Percentiles rank a stretch among this genome's conserved stretches.
Evolutionary conservation across 2,888 invertebrate genomes (phyloP).

Genomic region (Drosophila anomelani): DNA sequence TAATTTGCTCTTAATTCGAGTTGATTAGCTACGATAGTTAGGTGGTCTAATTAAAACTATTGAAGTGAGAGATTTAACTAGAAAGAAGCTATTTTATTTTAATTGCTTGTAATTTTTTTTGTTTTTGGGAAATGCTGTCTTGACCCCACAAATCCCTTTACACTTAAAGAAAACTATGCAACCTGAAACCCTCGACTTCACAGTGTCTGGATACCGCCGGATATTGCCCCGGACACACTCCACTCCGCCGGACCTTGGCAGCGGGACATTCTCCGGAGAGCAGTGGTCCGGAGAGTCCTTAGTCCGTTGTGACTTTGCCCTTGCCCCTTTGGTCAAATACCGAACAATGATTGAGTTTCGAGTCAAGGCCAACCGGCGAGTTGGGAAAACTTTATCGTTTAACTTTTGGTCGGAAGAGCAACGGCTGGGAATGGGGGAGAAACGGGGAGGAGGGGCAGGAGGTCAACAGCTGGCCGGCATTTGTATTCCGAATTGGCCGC

Average conservation of each 20-base stretch:
- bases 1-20: not conserved
- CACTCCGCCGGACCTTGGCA: constrained; percentile 8
- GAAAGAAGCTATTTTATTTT: too few relatives aligned
- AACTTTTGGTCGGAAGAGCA: constrained; percentile 26
- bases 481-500: constrained; percentile 57
- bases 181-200: not conserved
- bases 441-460: not conserved
- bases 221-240: constrained; percentile 15
- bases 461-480: constrained; percentile 44
- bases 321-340: constrained; percentile 31
- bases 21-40: not conserved
- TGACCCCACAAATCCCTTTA: not conserved
- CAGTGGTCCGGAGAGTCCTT: not conserved
- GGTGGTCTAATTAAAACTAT: not conserved
- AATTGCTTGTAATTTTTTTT: too few relatives aligned
- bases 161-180: not conserved
- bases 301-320: constrained; percentile 17
- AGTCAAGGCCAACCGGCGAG: constrained; percentile 42
- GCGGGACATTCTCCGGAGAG: constrained; percentile 13
- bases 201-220: not conserved
- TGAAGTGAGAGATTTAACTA: not conserved
- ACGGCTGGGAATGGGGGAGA: not conserved
- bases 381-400: constrained; percentile 47
- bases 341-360: constrained; percentile 44
- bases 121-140: too few relatives aligned